Percentiles rank a stretch among this genome's conserved stretches.
phyloP scores from a whole-genome alignment of 2,113 vertebrate genomes.

The Arvicanthis niloticus region DNA sequence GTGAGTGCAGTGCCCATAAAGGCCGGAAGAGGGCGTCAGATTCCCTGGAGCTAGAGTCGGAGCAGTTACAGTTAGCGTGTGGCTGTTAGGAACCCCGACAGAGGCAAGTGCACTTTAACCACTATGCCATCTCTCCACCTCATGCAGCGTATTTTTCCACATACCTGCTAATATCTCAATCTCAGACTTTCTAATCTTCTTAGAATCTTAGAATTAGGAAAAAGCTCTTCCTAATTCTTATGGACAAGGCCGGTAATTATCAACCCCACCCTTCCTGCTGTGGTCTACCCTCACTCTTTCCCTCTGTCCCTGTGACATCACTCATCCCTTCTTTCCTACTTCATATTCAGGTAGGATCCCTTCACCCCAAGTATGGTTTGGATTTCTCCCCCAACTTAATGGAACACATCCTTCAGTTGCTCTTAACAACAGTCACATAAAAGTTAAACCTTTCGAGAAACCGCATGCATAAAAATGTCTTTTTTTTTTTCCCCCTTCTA shows the following conservation, averaged over 20 bases:
- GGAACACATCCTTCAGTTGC: background rate
- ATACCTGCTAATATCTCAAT: background rate
- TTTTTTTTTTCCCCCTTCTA: background rate
- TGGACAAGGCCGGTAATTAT: rapidly evolving
- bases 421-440: background rate
- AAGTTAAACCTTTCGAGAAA: conserved; percentile 11
- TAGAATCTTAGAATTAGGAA: background rate
- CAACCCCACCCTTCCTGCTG: too few species aligned
- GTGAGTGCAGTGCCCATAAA: background rate
- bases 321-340: background rate
- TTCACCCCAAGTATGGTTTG: background rate
- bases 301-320: rapidly evolving
- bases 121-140: background rate
- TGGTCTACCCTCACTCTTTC: background rate
- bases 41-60: background rate
- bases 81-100: background rate
- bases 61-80: background rate
- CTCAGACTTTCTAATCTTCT: background rate
- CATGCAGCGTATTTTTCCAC: background rate
- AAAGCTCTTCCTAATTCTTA: background rate
- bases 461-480: background rate
- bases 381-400: background rate
- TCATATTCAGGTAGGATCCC: background rate
- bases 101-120: background rate
- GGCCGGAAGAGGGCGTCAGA: background rate